Evolutionary conservation across 2,113 vertebrate genomes (phyloP).

Genomic region (Emydocephalus ijimae): DNA sequence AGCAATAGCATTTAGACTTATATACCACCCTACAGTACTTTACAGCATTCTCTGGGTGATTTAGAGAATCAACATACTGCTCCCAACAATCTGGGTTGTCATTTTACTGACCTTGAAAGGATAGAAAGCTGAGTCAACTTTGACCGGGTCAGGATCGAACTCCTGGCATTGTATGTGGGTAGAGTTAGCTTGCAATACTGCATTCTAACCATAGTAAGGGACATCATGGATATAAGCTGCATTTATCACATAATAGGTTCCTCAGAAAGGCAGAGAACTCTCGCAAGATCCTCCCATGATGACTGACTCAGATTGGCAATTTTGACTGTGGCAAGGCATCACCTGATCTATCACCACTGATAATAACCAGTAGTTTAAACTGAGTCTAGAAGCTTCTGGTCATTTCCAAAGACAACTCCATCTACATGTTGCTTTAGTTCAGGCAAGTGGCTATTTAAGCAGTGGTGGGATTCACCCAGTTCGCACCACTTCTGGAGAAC

Average conservation of each 20-base stretch:
- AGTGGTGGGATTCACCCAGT: too few species aligned
- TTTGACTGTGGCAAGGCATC: neutral
- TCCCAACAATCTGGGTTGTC: too few species aligned
- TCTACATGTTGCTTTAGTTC: neutral
- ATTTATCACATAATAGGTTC: neutral
- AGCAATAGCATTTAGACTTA: neutral
- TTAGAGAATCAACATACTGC: too few species aligned
- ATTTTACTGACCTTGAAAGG: too few species aligned
- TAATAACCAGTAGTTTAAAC: neutral
- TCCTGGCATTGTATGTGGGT: too few species aligned
- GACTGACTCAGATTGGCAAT: neutral
- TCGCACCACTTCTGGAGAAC: too few species aligned
- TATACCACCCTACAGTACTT: too few species aligned
- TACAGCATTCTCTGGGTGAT: too few species aligned
- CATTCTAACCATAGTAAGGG: neutral
- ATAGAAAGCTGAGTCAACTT: too few species aligned
- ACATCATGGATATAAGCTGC: neutral
- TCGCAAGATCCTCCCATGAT: neutral
- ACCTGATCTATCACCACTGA: neutral
- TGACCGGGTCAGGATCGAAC: too few species aligned
- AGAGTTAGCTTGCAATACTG: too few species aligned
- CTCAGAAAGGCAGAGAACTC: neutral
- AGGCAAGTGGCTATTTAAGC: neutral
- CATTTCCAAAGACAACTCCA: neutral
- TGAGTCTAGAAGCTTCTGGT: neutral